Evolutionary conservation across 2,888 invertebrate species (phyloP).

Genomic region (Charanyca ferruginea): DNA sequence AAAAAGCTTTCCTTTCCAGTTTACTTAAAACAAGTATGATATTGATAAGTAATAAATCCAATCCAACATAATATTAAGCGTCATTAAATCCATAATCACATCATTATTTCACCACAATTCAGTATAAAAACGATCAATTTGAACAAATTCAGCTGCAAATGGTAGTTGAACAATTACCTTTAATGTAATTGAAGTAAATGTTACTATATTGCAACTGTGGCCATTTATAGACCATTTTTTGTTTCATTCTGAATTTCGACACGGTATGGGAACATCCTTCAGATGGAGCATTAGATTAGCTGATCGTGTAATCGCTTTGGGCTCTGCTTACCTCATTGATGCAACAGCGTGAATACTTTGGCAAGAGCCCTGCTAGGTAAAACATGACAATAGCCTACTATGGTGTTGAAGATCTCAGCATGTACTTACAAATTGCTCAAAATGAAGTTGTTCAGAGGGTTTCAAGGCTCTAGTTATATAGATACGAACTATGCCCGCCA

Average conservation of each 20-base stretch:
- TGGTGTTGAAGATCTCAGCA: conserved; percentile 7
- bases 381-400: conserved; percentile 19
- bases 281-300: conserved; percentile 39
- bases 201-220: conserved; percentile 27
- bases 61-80: background rate
- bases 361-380: conserved; percentile 5
- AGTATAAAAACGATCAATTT: conserved; percentile 29
- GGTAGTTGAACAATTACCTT: conserved; percentile 22
- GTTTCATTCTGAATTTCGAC: conserved; percentile 33
- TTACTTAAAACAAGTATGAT: background rate
- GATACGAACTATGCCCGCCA: background rate
- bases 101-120: conserved; percentile 19
- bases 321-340: conserved; percentile 37
- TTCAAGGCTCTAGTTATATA: background rate
- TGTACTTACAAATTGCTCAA: conserved; percentile 14
- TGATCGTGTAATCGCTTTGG: too few relatives aligned
- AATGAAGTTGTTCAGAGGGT: background rate
- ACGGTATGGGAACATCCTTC: conserved; percentile 61
- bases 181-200: conserved; percentile 44
- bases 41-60: background rate
- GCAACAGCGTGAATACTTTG: conserved; percentile 45
- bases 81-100: conserved; percentile 16
- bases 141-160: conserved; percentile 31
- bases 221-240: conserved; percentile 37
- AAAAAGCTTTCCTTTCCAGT: background rate